Evolutionary conservation across 2,888 invertebrate genomes (phyloP).

Genomic region (Sepiola atlantica): DNA sequence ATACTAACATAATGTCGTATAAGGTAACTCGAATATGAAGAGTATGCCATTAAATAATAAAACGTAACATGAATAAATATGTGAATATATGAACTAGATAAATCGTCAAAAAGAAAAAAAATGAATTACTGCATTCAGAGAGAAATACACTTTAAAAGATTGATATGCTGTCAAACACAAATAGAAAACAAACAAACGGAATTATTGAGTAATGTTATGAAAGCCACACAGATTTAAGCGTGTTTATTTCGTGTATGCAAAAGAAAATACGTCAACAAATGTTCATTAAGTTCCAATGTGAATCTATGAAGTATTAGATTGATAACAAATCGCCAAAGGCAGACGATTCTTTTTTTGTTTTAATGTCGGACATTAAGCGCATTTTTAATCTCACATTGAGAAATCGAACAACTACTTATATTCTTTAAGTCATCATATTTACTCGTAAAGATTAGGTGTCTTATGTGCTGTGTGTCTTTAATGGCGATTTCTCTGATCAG

Average conservation of each 20-base stretch:
- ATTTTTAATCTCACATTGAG: neutral
- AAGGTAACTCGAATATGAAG: no score
- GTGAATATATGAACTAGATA: no score
- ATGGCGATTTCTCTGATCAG: neutral
- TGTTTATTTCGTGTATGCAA: neutral
- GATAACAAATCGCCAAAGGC: neutral
- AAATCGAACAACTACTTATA: neutral
- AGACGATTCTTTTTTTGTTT: neutral
- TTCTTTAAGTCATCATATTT: neutral
- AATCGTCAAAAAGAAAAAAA: no score
- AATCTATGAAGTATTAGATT: neutral
- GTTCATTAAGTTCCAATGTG: neutral
- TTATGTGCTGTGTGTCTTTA: neutral
- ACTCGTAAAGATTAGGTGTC: neutral
- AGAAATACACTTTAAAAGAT: no score
- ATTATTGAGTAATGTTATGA: no score
- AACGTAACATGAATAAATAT: no score
- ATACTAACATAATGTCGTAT: no score
- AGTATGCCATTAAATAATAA: no score
- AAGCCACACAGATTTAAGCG: no score
- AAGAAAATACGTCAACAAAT: neutral
- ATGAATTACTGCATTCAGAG: no score
- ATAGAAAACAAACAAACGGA: no score
- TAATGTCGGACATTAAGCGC: neutral
- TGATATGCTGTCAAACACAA: no score